A percentile compares a stretch with the other conserved stretches of the same genome.
Evolutionary conservation across 92 coral and sea anemone genomes (phyloP).

Genomic region (Actinernus sp.): DNA sequence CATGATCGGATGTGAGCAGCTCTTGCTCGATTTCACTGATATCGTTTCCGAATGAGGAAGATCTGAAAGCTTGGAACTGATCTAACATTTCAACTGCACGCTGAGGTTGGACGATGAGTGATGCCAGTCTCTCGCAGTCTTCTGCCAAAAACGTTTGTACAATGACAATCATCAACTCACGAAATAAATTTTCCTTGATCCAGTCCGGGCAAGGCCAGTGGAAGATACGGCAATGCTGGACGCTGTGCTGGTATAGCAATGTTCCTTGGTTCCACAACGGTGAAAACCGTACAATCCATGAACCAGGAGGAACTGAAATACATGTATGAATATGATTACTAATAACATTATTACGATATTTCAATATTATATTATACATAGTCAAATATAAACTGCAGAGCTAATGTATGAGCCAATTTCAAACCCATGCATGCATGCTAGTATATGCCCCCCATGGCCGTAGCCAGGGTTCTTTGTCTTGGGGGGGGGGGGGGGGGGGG

Average conservation of each 20-base stretch:
- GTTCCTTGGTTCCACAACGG: not conserved
- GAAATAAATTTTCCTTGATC: slow-evolving; percentile 7
- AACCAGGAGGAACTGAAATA: slow-evolving; percentile 15
- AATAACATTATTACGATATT: too few species aligned
- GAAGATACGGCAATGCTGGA: not conserved
- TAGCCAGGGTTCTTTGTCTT: too few species aligned
- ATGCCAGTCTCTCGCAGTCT: not conserved
- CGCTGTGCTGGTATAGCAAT: not conserved
- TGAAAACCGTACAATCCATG: slow-evolving; percentile 35
- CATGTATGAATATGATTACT: not conserved
- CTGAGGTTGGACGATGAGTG: slow-evolving; percentile 11
- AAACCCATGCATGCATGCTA: too few species aligned
- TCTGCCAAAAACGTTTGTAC: slow-evolving; percentile 12
- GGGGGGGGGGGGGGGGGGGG: too few species aligned
- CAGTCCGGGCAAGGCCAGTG: slow-evolving; percentile 33
- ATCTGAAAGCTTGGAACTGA: slow-evolving; percentile 4
- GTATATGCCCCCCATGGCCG: too few species aligned
- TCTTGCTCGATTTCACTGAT: not conserved
- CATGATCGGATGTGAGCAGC: not conserved
- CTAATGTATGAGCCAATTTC: too few species aligned
- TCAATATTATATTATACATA: too few species aligned
- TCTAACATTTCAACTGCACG: slow-evolving; percentile 15
- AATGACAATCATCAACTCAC: slow-evolving; percentile 5
- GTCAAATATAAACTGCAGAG: too few species aligned
- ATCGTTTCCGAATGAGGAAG: not conserved